Evolutionary conservation across 2,888 invertebrate species (phyloP).

Genomic region (Harpalus rubripes): DNA sequence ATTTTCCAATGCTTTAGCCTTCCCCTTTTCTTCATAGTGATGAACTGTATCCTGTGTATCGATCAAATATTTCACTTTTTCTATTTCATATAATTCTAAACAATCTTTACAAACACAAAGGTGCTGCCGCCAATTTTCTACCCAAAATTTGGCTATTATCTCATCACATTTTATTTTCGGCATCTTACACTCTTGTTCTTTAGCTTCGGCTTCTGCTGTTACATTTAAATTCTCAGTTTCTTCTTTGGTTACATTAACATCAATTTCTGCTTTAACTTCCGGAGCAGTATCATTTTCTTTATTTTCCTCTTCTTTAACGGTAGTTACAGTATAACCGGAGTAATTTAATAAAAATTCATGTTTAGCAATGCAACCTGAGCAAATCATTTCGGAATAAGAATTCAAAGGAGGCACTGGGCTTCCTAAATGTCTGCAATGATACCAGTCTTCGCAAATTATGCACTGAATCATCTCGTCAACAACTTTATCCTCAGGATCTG

Average conservation of each 20-base stretch:
- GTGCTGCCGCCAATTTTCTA: constrained; percentile 86
- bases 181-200: constrained; percentile 74
- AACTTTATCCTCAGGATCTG: constrained; percentile 90
- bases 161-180: constrained; percentile 75
- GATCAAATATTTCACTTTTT: constrained; percentile 85
- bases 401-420: constrained; percentile 80
- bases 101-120: constrained; percentile 87
- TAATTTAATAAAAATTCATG: constrained; percentile 88
- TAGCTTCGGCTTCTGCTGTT: constrained; percentile 3
- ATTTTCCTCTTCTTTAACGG: constrained; percentile 5
- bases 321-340: constrained; percentile 77
- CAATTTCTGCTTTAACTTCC: constrained; percentile 56
- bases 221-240: constrained; percentile 10
- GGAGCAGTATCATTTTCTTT: background rate
- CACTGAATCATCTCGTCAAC: constrained; percentile 98
- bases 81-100: constrained; percentile 84
- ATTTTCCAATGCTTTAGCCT: constrained; percentile 77
- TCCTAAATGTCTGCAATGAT: constrained; percentile 89
- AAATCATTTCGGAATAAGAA: constrained; percentile 90
- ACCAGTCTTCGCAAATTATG: constrained; percentile 98
- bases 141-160: constrained; percentile 86
- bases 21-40: constrained; percentile 88
- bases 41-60: constrained; percentile 91
- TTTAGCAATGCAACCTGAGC: constrained; percentile 87
- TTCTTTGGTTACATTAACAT: constrained; percentile 54